Evolutionary conservation across 2,113 vertebrate species (phyloP), one percentile per base, ranked within the genome.

Genomic region (Scalopus aquaticus): DNA sequence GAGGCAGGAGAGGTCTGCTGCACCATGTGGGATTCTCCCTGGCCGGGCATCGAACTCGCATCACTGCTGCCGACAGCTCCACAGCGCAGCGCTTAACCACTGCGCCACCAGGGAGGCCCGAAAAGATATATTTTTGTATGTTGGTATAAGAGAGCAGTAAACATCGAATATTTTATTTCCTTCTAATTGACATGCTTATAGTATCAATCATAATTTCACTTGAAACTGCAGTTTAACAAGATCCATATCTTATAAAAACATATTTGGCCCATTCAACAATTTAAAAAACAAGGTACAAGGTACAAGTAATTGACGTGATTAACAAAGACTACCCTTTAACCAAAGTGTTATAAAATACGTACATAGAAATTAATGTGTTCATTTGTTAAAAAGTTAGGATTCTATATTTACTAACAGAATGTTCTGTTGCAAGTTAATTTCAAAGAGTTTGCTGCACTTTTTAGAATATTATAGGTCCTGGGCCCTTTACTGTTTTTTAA

Each of bases 101-200:
- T n/a, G n/a, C n/a, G n/a, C n/a, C n/a, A n/a, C n/a, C n/a, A n/a
- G n/a, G n/a, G n/a, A n/a, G n/a, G n/a, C n/a, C n/a, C n/a, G 91
- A 91, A 93, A 5, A 83, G 8, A 70, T 84, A 76, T 74, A 44
- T n/a, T n/a, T 73, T n/a, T 54, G 90, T 60, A 67, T 60, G 56
- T 76, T 94, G 49, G 2, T 88, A 49, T 84, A 83, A 74, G 58
- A 83, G 20, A 93, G 24, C 1, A 64, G 17, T 79, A 92, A 65
- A 65, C n/a, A n/a, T 64, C 46, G 28, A 82, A 30, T 88, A 58
- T 37, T 78, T 77, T 78, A 84, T 72, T 65, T 78, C 8, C 58
- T 91, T 94, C 26, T 46, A 76, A 46, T 85, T 93, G 28, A 93
- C 17, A 44, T n/a, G 15, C 70, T 91, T 58, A 85, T 85, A 88